Percentiles rank a stretch among this genome's conserved stretches.
Evolutionary conservation across 1,140 invertebrate genomes (phyloP).

Genomic region (Pentalonia nigronervosa): DNA sequence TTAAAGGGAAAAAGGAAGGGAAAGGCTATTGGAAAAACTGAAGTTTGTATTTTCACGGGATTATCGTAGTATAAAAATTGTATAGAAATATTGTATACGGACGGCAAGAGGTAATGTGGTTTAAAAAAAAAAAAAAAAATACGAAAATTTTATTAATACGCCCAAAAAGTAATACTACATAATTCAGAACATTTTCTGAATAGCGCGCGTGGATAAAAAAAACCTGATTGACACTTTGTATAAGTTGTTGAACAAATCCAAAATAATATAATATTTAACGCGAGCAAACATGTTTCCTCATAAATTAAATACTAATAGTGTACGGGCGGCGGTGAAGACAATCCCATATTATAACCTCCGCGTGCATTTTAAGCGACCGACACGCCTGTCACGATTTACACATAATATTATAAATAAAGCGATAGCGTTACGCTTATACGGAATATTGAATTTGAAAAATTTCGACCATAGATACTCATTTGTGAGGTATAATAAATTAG

Average conservation of each 20-base stretch:
- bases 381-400: background rate
- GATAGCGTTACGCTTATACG: background rate
- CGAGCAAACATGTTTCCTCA: background rate
- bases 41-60: too few species aligned
- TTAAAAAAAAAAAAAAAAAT: background rate
- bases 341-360: background rate
- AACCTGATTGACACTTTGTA: background rate
- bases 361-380: background rate
- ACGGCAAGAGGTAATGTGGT: background rate
- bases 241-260: background rate
- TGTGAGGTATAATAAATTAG: background rate
- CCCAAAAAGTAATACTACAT: background rate
- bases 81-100: background rate
- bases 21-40: too few species aligned
- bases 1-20: too few species aligned
- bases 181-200: background rate
- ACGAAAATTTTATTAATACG: background rate
- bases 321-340: background rate
- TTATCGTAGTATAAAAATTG: too few species aligned
- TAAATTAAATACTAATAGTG: constrained; percentile 12
- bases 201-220: background rate
- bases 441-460: background rate
- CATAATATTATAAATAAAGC: background rate
- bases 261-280: background rate
- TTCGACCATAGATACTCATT: background rate